Evolutionary conservation across 2,113 vertebrate genomes (phyloP).

Genomic region (Colaptes auratus): DNA sequence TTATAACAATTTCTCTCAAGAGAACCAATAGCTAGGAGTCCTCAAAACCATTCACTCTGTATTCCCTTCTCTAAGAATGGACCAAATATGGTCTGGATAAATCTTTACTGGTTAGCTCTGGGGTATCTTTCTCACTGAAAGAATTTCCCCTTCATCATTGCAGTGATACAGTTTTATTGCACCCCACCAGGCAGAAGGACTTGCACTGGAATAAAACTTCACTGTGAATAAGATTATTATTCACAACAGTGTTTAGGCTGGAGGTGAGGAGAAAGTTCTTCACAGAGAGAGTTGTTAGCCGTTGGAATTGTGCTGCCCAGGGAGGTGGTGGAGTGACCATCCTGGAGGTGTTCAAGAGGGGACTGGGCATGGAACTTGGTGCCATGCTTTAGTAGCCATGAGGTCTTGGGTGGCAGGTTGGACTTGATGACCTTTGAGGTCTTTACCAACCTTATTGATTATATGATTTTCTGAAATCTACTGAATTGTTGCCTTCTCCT

Average conservation of each 20-base stretch:
- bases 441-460: no score
- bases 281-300: no score
- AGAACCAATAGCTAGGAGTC: background rate
- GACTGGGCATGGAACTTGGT: no score
- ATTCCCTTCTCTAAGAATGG: background rate
- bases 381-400: no score
- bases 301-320: no score
- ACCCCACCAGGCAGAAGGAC: background rate
- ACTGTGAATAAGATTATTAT: background rate
- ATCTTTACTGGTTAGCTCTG: background rate
- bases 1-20: background rate
- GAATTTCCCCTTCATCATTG: background rate
- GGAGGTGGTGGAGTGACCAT: no score
- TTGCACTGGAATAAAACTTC: no score
- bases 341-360: no score
- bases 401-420: no score
- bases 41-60: background rate
- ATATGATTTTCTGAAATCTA: background rate
- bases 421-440: no score
- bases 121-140: background rate
- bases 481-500: background rate
- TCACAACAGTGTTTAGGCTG: background rate
- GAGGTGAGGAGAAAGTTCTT: no score
- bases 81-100: background rate
- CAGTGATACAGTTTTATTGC: background rate